These are phyloP conservation scores for Eristalis pertinax DNA, from an alignment of 2,888 invertebrate genomes.

Conservation along the genomic window DNA sequence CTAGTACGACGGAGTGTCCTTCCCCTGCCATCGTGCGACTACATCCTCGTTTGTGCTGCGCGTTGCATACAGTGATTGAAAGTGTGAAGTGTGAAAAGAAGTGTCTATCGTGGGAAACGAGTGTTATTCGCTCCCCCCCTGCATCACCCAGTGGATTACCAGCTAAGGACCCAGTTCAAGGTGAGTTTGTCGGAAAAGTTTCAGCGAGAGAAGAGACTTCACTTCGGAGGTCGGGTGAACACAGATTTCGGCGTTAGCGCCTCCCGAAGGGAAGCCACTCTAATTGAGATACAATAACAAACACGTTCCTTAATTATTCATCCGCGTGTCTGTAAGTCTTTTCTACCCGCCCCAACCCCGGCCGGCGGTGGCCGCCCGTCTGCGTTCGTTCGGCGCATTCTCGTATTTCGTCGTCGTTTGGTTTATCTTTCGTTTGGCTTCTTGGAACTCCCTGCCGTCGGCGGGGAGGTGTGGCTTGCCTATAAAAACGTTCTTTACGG, in stretches of 20 bases:
- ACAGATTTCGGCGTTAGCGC: no score
- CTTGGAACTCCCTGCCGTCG: neutral
- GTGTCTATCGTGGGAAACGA: neutral
- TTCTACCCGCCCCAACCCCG: neutral
- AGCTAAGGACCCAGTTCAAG: neutral
- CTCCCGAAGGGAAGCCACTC: neutral
- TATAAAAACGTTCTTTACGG: neutral
- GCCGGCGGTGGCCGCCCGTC: neutral
- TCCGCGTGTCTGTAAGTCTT: conserved; percentile 29
- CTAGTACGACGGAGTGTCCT: neutral
- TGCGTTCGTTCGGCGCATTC: neutral
- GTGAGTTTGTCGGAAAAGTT: neutral
- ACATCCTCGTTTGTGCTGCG: neutral
- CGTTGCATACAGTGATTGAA: conserved; percentile 30
- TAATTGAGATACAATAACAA: conserved; percentile 50
- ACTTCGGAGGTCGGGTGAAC: no score
- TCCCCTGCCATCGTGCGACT: neutral
- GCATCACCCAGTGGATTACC: neutral
- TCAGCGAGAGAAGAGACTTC: no score
- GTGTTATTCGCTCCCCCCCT: neutral
- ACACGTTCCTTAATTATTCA: conserved; percentile 41
- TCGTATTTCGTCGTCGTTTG: conserved; percentile 12
- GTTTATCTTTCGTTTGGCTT: conserved; percentile 1
- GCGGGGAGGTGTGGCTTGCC: neutral
- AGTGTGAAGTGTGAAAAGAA: neutral